Percentiles rank a stretch among this genome's conserved stretches.
phyloP scores from a whole-genome alignment of 2,797 vertebrate genomes.

The Notolabrus celidotus region DNA sequence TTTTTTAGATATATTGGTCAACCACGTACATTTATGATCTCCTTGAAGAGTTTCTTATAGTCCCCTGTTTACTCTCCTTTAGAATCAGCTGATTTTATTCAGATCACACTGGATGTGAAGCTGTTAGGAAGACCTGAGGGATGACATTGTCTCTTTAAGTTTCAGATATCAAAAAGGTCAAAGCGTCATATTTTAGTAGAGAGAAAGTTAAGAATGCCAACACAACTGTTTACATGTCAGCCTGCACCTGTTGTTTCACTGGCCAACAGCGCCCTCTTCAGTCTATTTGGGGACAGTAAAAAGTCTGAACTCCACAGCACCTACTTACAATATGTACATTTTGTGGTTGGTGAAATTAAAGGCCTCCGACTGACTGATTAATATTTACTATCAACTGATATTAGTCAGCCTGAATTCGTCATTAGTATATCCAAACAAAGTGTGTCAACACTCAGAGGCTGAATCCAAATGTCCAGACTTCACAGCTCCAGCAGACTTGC shows the following conservation, averaged over 20 bases:
- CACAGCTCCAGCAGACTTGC: neutral
- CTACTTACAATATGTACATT: neutral
- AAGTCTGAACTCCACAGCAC: no score
- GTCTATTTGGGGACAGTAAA: neutral
- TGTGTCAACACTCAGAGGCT: neutral
- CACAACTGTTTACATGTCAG: neutral
- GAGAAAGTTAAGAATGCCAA: neutral
- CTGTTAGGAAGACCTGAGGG: no score
- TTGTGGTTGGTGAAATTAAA: neutral
- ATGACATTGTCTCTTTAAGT: neutral
- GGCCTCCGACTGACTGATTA: neutral
- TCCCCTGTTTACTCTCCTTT: neutral
- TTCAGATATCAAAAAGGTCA: neutral
- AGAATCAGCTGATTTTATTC: neutral
- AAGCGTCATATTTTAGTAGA: neutral
- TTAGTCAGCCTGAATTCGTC: neutral
- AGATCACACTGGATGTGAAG: neutral
- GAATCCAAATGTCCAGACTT: neutral
- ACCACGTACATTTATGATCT: no score
- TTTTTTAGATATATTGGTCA: no score
- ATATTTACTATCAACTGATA: neutral
- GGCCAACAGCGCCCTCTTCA: constrained; percentile 34
- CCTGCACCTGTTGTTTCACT: neutral
- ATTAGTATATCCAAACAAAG: no score
- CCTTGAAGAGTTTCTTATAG: neutral